These are phyloP conservation scores for Melanotaenia pygmaea DNA, from an alignment of 2,797 vertebrate genomes.

Conservation along the genomic window DNA sequence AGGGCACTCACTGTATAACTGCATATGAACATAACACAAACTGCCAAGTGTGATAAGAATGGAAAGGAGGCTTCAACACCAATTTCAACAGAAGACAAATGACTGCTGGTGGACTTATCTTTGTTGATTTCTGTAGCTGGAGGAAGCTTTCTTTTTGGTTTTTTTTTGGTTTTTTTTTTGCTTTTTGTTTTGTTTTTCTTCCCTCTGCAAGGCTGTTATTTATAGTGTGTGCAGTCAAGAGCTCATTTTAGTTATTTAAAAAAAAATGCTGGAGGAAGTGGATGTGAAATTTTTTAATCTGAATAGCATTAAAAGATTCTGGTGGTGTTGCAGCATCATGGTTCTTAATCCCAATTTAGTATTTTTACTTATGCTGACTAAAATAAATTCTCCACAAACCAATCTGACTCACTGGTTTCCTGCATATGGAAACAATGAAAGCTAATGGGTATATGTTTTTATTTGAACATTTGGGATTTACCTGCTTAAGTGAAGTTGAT, in stretches of 20 bases:
- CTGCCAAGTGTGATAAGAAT: constrained; percentile 75
- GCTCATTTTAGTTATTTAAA: constrained; percentile 30
- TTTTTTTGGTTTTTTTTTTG: constrained; percentile 45
- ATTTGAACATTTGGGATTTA: constrained; percentile 16
- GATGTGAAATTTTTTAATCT: constrained; percentile 42
- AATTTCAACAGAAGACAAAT: constrained; percentile 76
- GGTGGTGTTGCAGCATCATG: constrained; percentile 2
- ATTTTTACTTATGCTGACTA: constrained; percentile 4
- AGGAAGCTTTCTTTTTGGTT: constrained; percentile 58
- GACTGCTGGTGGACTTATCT: constrained; percentile 73
- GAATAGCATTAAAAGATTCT: constrained; percentile 48
- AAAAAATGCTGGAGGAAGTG: constrained; percentile 12
- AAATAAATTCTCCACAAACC: background rate
- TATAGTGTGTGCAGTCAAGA: constrained; percentile 48
- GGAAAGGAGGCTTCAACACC: constrained; percentile 67
- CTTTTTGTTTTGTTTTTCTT: constrained; percentile 41
- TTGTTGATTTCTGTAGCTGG: constrained; percentile 60
- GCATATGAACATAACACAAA: constrained; percentile 71
- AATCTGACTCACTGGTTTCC: constrained; percentile 2
- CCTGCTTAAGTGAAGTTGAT: constrained; percentile 42
- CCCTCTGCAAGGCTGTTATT: constrained; percentile 56
- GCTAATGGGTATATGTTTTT: too few species aligned
- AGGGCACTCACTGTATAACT: constrained; percentile 66
- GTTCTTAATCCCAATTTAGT: too few species aligned
- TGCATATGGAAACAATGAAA: constrained; percentile 10